Evolutionary conservation across 2,797 vertebrate genomes (phyloP).

Genomic region (Clarias platycephalus): DNA sequence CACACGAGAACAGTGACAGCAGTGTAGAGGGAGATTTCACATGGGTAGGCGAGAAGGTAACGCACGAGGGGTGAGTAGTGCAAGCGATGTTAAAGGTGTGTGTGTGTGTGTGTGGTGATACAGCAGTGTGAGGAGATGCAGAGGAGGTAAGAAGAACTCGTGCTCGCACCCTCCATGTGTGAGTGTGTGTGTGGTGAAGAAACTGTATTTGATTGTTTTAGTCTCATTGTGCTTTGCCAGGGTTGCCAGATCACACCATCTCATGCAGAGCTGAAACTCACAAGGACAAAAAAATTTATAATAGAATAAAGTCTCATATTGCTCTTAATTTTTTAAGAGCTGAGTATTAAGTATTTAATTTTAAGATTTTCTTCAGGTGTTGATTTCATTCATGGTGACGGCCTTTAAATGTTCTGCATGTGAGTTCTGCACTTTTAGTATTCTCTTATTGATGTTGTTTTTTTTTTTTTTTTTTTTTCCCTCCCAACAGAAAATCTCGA

Average conservation of each 20-base stretch:
- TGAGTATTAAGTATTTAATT: no score
- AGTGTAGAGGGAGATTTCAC: not conserved
- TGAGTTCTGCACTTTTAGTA: no score
- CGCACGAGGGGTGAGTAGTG: not conserved
- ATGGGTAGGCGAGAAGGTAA: not conserved
- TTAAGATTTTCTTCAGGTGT: no score
- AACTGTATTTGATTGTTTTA: no score
- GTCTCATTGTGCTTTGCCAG: no score
- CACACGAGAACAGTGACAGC: not conserved
- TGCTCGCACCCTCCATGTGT: not conserved
- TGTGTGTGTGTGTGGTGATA: not conserved
- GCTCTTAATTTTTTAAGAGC: no score
- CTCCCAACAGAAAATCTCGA: conserved; percentile 86
- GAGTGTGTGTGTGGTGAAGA: not conserved
- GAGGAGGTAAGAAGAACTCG: not conserved
- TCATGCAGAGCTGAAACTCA: no score
- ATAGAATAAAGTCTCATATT: no score
- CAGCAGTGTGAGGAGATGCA: not conserved
- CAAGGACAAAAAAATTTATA: no score
- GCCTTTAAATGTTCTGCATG: no score
- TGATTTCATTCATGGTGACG: no score
- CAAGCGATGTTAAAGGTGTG: not conserved
- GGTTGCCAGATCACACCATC: no score
- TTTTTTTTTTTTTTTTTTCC: not conserved
- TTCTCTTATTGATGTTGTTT: not conserved